A percentile compares a stretch with the other conserved stretches of the same genome.
These are phyloP conservation scores for Siderastrea siderea DNA, from an alignment of 92 coral and sea anemone genomes.

Conservation along the genomic window DNA sequence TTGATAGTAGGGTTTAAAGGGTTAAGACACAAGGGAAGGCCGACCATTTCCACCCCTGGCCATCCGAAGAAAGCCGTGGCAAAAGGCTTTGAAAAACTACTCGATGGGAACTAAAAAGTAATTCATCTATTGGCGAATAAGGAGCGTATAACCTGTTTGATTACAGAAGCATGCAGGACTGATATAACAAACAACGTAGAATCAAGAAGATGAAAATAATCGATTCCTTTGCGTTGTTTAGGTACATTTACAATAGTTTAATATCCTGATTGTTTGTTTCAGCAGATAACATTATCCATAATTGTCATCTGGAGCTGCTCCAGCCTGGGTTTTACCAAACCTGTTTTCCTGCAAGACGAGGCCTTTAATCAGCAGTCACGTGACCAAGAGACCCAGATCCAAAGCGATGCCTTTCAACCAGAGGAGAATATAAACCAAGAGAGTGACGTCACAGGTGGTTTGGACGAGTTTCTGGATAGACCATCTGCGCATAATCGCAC, in stretches of 20 bases:
- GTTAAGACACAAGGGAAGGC: no score
- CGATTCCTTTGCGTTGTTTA: not conserved
- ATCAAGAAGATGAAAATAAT: no score
- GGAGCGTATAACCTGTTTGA: no score
- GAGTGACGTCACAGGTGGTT: not conserved
- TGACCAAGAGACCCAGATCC: not conserved
- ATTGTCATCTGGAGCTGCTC: not conserved
- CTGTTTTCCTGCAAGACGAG: not conserved
- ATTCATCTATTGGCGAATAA: no score
- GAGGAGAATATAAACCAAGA: not conserved
- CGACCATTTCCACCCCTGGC: no score
- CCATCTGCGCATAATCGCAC: slow-evolving; percentile 21
- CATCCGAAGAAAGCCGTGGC: no score
- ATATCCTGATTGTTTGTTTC: not conserved
- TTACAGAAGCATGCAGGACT: no score
- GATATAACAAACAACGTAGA: no score
- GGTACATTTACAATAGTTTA: no score
- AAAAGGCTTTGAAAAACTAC: no score
- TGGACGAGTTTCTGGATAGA: not conserved
- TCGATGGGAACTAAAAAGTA: no score
- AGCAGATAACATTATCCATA: not conserved
- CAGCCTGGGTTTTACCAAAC: not conserved
- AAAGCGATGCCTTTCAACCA: not conserved
- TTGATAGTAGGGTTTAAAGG: no score
- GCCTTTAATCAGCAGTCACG: not conserved